A percentile compares a stretch with the other conserved stretches of the same genome.
Evolutionary conservation across 2,888 invertebrate genomes (phyloP).

Genomic region (Labia minor): DNA sequence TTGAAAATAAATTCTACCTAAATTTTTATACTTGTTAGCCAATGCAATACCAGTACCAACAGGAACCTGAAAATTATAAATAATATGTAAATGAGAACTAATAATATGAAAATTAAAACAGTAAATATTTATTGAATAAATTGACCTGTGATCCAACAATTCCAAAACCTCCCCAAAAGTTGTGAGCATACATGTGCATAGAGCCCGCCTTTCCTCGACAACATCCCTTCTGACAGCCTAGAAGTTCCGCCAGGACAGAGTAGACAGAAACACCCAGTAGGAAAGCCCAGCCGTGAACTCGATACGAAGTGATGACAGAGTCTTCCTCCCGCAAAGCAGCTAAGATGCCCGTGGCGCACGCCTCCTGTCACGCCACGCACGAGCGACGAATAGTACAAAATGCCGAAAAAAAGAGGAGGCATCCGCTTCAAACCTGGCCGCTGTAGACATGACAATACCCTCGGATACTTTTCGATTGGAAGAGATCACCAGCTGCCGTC

Average conservation of each 20-base stretch:
- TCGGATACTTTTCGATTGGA: slow-evolving; percentile 90
- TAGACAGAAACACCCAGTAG: slow-evolving; percentile 55
- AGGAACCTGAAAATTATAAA: slow-evolving; percentile 47
- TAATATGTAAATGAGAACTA: background rate
- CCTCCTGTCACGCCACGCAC: slow-evolving; percentile 38
- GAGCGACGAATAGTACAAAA: background rate
- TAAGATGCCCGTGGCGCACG: slow-evolving; percentile 48
- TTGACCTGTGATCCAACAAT: slow-evolving; percentile 51
- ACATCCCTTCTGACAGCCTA: slow-evolving; percentile 44
- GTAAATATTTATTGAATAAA: background rate
- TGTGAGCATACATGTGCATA: slow-evolving; percentile 49
- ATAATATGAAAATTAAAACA: background rate
- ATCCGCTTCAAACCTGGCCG: slow-evolving; percentile 59
- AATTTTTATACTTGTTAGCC: slow-evolving; percentile 41
- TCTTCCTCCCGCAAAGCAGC: slow-evolving; percentile 62
- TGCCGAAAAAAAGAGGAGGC: background rate
- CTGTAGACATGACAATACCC: slow-evolving; percentile 98
- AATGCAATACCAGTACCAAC: slow-evolving; percentile 50
- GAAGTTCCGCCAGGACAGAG: slow-evolving; percentile 46
- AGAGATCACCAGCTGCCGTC: slow-evolving; percentile 85
- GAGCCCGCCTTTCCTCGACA: slow-evolving; percentile 51
- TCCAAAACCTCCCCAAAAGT: slow-evolving; percentile 50
- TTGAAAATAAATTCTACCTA: slow-evolving; percentile 31
- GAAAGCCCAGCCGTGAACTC: slow-evolving; percentile 95
- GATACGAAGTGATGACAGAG: slow-evolving; percentile 89